These are phyloP conservation scores for Dasyurus viverrinus DNA, from an alignment of 2,113 vertebrate genomes.

Conservation along the genomic window DNA sequence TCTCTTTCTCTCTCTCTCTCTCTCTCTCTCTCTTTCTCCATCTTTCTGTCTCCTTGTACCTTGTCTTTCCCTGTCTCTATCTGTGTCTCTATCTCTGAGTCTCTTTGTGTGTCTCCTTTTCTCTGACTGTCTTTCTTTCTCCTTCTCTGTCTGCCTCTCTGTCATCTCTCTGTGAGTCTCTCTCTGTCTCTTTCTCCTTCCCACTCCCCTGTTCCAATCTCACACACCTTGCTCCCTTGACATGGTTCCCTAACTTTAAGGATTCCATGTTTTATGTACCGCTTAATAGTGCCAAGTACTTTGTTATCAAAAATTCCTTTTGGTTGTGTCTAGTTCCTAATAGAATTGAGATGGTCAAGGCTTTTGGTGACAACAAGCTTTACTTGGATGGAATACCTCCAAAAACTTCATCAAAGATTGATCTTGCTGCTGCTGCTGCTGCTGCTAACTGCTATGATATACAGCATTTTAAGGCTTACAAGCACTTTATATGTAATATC, in stretches of 20 bases:
- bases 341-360: not conserved
- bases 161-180: no score
- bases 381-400: not conserved
- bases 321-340: not conserved
- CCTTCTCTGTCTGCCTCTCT: no score
- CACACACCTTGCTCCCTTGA: not conserved
- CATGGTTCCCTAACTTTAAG: not conserved
- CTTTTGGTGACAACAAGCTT: not conserved
- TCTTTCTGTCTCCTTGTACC: no score
- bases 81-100: no score
- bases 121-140: no score
- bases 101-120: no score
- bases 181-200: no score
- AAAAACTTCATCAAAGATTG: not conserved
- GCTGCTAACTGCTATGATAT: not conserved
- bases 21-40: no score
- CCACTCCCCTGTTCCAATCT: no score
- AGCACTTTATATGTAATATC: not conserved
- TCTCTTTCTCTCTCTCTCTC: no score
- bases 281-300: not conserved
- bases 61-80: no score
- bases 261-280: not conserved
- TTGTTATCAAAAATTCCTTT: not conserved
- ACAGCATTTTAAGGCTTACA: not conserved
- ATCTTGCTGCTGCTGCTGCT: not conserved